Evolutionary conservation across 2,888 invertebrate species (phyloP), one percentile per base, ranked within the genome.

Genomic region (Dione juno): DNA sequence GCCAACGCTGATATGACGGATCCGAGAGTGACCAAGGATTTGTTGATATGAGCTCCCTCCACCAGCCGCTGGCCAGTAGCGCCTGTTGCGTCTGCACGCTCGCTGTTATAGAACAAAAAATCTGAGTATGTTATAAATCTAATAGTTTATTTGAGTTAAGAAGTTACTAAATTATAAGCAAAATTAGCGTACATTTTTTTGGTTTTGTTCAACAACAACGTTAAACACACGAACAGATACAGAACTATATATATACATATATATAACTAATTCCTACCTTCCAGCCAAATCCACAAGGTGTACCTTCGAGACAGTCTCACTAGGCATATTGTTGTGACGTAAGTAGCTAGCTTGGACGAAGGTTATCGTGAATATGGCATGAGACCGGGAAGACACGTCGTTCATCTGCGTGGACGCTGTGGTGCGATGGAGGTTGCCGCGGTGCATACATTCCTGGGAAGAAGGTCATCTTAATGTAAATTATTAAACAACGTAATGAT

Each of bases 391-490:
- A 88, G 97, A 97, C 78, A 97, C 97, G 89, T 97, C 97, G 92
- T 98, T 98, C 97, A 98, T 98, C 86, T 97, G 97, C 70, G 98
- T 98, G 80, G 97, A 96, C 57, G 97, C 97, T 3, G 97, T 97
- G 28, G 97, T 97, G 77, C 98, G 94, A 83, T 96, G 96, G 73
- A 95, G 93, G 92, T 97, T 97, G 75, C 97, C 97, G 78, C 96
- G 94, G 77, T 95, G 94, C 95, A 96, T 96, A 83, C 96, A 95
- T 83, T 95, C 95, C 96, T 97, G 85, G 16, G 10, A n/a, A 43
- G 1, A 16, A 43, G 40, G 50, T n/a, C 0, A n/a, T 19, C 3
- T 63, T 16, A 3, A 28, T 28, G 28, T 28, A 28, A 28, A n/a
- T n/a, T n/a, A n/a, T n/a, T n/a, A n/a, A n/a, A n/a, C n/a, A n/a